These are phyloP conservation scores for Monoplex corrugatus DNA, from an alignment of 2,888 invertebrate genomes.

Conservation along the genomic window DNA sequence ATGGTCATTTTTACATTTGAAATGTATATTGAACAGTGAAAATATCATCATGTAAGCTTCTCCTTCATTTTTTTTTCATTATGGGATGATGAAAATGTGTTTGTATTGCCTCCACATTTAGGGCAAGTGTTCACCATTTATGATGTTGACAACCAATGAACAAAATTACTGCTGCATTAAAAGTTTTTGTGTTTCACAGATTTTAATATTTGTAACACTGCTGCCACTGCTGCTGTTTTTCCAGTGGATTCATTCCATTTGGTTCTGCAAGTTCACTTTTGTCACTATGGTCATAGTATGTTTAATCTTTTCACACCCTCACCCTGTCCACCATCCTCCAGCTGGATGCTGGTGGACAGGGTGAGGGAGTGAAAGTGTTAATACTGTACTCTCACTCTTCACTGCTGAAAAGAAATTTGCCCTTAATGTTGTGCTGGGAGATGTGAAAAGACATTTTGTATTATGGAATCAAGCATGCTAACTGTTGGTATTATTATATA, in stretches of 20 bases:
- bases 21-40: no score
- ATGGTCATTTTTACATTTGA: no score
- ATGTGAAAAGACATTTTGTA: no score
- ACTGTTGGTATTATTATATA: no score
- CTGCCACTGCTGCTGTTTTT: background rate
- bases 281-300: conserved; percentile 23
- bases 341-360: no score
- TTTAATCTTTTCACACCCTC: no score
- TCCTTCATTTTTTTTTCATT: background rate
- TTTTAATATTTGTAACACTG: background rate
- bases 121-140: background rate
- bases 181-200: background rate
- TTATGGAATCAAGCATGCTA: no score
- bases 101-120: background rate
- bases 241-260: conserved; percentile 9
- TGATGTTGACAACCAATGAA: background rate
- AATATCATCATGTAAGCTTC: conserved; percentile 1
- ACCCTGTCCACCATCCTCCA: no score
- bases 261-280: background rate
- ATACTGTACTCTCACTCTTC: no score
- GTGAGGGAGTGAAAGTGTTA: no score
- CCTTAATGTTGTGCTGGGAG: no score
- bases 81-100: background rate
- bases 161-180: conserved; percentile 20
- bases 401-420: no score